Evolutionary conservation across 2,888 invertebrate genomes (phyloP).

Genomic region (Magallana nippona): DNA sequence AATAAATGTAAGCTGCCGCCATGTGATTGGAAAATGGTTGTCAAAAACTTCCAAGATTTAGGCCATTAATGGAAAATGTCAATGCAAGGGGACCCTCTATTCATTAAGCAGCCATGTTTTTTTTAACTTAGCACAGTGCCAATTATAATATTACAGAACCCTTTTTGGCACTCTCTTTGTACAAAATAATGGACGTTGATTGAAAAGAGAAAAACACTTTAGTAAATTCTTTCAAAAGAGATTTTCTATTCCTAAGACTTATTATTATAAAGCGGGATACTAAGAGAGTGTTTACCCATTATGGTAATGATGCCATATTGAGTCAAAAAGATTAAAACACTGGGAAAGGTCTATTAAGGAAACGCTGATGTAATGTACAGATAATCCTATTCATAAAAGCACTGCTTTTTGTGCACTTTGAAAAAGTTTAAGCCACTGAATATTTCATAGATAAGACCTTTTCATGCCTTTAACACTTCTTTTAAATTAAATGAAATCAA

Average conservation of each 20-base stretch:
- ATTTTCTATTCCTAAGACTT: slow-evolving; percentile 20
- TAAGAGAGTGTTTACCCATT: slow-evolving; percentile 13
- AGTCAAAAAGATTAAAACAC: neutral
- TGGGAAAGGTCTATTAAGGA: slow-evolving; percentile 7
- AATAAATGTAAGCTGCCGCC: slow-evolving; percentile 42
- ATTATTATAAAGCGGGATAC: slow-evolving; percentile 2
- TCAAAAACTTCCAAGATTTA: slow-evolving; percentile 35
- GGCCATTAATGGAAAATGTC: slow-evolving; percentile 33
- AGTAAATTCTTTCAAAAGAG: slow-evolving; percentile 15
- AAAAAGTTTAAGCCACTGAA: slow-evolving; percentile 15
- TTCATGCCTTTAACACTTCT: slow-evolving; percentile 9
- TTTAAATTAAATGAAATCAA: slow-evolving; percentile 12
- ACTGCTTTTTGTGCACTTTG: neutral
- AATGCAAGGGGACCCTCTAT: slow-evolving; percentile 15
- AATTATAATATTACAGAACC: slow-evolving; percentile 30
- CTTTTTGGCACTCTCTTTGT: slow-evolving; percentile 33
- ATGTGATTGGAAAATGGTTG: slow-evolving; percentile 47
- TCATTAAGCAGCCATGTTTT: slow-evolving; percentile 23
- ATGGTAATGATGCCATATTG: slow-evolving; percentile 15
- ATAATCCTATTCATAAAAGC: slow-evolving; percentile 23
- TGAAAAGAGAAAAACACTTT: neutral
- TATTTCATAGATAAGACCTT: slow-evolving; percentile 9
- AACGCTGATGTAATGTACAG: slow-evolving; percentile 11
- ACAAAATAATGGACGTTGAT: slow-evolving; percentile 19
- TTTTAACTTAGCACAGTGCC: slow-evolving; percentile 14